Percentiles rank a stretch among this genome's conserved stretches.
Evolutionary conservation across 2,888 invertebrate genomes (phyloP).

Genomic region (Brenthis ino): DNA sequence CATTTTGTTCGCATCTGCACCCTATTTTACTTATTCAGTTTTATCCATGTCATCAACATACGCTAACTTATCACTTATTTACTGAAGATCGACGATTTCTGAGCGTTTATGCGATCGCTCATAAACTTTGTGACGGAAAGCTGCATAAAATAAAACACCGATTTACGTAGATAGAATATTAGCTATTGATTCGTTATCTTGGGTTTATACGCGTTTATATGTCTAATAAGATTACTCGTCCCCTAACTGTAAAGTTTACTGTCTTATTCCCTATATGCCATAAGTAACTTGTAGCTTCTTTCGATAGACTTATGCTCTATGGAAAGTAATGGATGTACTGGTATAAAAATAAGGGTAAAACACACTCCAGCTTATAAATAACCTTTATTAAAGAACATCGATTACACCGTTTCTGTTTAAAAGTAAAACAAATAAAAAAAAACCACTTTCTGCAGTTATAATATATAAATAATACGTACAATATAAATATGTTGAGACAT

Average conservation of each 20-base stretch:
- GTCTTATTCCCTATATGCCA: neutral
- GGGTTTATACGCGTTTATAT: neutral
- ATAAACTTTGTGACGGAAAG: conserved; percentile 29
- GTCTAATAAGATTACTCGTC: conserved; percentile 5
- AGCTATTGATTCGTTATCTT: conserved; percentile 60
- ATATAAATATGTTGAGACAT: too few species aligned
- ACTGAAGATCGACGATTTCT: conserved; percentile 12
- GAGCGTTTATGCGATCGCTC: conserved; percentile 30
- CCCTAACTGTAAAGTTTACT: neutral
- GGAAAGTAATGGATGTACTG: too few species aligned
- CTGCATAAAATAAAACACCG: conserved; percentile 32
- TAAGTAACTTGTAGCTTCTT: neutral
- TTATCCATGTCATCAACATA: conserved; percentile 1
- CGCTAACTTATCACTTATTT: conserved; percentile 19
- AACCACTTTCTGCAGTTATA: too few species aligned
- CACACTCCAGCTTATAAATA: too few species aligned
- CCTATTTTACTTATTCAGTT: conserved; percentile 9
- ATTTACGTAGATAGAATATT: conserved; percentile 45
- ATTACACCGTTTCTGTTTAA: too few species aligned
- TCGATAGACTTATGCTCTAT: too few species aligned
- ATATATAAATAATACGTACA: too few species aligned
- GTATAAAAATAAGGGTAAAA: too few species aligned
- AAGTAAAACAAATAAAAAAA: too few species aligned
- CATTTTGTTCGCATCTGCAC: neutral
- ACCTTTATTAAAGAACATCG: too few species aligned